Base-by-base conservation (phyloP, 1,140 invertebrate species). In the Papilio aristodemus region DNA sequence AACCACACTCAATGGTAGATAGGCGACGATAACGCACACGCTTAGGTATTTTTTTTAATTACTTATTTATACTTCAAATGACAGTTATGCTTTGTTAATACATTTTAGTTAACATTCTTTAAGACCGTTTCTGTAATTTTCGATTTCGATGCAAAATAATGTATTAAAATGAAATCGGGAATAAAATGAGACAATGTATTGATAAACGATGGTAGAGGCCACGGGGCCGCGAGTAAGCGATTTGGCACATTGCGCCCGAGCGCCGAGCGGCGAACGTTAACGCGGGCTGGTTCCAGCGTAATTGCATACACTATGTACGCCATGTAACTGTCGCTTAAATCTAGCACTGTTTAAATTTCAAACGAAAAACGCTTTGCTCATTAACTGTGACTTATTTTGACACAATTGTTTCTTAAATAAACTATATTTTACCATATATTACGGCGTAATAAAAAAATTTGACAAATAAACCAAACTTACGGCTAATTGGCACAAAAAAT, bases 221-320 rank as follows among this genome's bases (percentile, higher is more conserved):
- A 66, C 66, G 69, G 73, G 71, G 77, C 72, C 78, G 84, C 84
- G 86, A 88, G 79, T 86, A 88, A 87, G 83, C 86, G 88, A 86
- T 89, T 90, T 87, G 84, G 85, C 84, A 88, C 87, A 85, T 86
- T 83, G 83, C 84, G 80, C 86, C 75, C 81, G 72, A 64, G 68
- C 68, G 67, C 68, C 10, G 46, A 19, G 46, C 46, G 17, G 14
- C 43, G 19, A 19, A 17, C 19, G 46, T n/a, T n/a, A n/a, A n/a
- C 17, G 0, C 64, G 69, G 68, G 73, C 73, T 73, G 77, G 67
- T 76, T 75, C 67, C 75, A 69, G 74, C 76, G 76, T 81, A 81
- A 81, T 67, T 67, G 50, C 66, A 38, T 64, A 64, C 38, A 64
- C 62, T 64, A 43, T 64, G 39, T 64, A 64, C 62, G 19, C 17